Percentiles rank a stretch among this genome's conserved stretches.
Evolutionary conservation across 2,113 vertebrate species (phyloP).

Genomic region (Ramphastos sulfuratus): DNA sequence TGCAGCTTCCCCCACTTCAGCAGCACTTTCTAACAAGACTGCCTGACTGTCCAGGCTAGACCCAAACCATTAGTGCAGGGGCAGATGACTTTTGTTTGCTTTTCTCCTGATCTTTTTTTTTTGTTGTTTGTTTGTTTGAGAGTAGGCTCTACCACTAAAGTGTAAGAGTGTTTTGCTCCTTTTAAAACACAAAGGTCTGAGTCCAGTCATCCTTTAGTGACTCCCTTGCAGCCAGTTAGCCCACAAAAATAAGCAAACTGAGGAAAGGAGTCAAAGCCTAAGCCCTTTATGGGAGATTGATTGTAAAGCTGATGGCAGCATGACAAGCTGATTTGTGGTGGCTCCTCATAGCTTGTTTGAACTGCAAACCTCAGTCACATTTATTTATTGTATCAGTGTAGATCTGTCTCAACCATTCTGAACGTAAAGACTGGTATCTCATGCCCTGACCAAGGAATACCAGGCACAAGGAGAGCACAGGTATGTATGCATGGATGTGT

Average conservation of each 20-base stretch:
- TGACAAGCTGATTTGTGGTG: conserved; percentile 71
- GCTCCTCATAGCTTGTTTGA: conserved; percentile 55
- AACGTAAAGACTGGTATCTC: neutral
- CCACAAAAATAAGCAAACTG: conserved; percentile 67
- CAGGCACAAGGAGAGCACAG: neutral
- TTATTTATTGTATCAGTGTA: conserved; percentile 46
- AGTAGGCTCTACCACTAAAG: neutral
- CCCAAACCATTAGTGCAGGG: neutral
- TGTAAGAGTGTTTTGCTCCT: neutral
- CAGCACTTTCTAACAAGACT: neutral
- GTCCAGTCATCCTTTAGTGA: conserved; percentile 20
- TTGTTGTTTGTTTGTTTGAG: neutral
- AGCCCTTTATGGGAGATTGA: conserved; percentile 63
- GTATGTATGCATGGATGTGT: neutral
- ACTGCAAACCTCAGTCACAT: conserved; percentile 39
- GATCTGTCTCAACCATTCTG: neutral
- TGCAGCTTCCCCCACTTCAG: neutral
- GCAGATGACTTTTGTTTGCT: conserved; percentile 4
- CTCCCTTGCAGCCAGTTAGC: conserved; percentile 36
- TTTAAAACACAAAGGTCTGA: conserved; percentile 49
- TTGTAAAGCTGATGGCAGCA: conserved; percentile 31
- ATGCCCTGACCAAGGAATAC: neutral
- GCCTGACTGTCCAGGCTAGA: neutral
- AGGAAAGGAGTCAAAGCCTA: conserved; percentile 51
- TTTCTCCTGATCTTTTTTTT: neutral